Base-by-base conservation (phyloP, 2,113 vertebrate genomes). In the Orthonyx spaldingii region DNA sequence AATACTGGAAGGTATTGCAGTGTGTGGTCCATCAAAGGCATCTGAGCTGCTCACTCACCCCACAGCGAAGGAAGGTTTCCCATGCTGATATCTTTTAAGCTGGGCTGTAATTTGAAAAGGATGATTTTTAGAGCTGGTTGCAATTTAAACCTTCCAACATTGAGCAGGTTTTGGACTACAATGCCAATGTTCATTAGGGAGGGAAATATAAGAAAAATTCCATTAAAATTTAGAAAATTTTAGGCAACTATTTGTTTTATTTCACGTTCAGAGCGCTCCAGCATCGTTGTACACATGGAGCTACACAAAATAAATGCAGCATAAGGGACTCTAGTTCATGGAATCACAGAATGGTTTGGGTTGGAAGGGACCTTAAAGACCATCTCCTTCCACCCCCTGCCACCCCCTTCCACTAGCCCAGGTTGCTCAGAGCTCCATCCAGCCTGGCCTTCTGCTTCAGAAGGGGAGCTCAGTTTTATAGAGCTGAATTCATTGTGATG, bases 11-110 rank as follows among this genome's bases (percentile, higher is more conserved):
- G 90, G 80, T 59, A 66, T 68, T 92, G 15, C 3, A 89, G 86
- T 84, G 96, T 95, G 94, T 95, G 90, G 93, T 90, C 95, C 72
- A 74, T 59, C 91, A 90, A 77, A 96, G 80, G 84, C 94, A 89
- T 41, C 63, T 61, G 80, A 74, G 52, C 23, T 33, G 53, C 46
- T 95, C 83, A 14, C 53, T 56, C 57, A 42, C 53, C 70, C 84
- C 26, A 75, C 63, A 74, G 59, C 0, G 0, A 89, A 85, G 66
- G 68, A 78, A 96, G 19, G 39, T 68, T 61, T 57, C 87, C 65
- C 50, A 41, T 79, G 55, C 60, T 88, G 52, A 26, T 69, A 13
- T 39, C 18, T 57, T 95, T 68, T 39, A 80, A 80, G 60, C 47
- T 35, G 42, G 53, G 37, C 64, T 47, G 9, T 81, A 87, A 95